Conservation (phyloP, 2,888 invertebrate species). For the Epicampocera succincta region DNA sequence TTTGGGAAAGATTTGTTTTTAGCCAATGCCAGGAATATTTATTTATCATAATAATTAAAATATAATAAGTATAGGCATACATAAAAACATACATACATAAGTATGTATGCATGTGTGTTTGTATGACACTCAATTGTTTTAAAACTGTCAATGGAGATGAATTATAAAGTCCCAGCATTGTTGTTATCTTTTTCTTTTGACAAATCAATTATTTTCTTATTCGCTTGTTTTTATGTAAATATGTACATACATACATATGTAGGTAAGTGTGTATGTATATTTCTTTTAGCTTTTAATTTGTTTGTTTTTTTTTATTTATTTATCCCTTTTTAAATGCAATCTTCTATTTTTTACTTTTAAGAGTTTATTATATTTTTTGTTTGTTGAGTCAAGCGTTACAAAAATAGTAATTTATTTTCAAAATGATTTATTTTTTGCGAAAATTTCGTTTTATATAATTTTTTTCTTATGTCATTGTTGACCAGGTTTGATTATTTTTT, state of each 20-base stretch:
- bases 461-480: constrained; percentile 16
- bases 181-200: too few species aligned
- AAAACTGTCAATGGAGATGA: too few species aligned
- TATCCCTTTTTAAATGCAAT: constrained; percentile 65
- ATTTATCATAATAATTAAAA: background rate
- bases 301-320: constrained; percentile 13
- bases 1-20: constrained; percentile 7
- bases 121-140: too few species aligned
- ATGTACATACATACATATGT: too few species aligned
- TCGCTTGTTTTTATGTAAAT: too few species aligned
- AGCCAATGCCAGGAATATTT: background rate
- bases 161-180: too few species aligned
- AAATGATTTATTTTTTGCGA: constrained; percentile 47
- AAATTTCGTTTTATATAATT: constrained; percentile 21
- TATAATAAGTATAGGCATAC: too few species aligned
- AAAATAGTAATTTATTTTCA: constrained; percentile 67
- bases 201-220: too few species aligned
- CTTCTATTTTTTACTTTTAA: constrained; percentile 47
- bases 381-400: constrained; percentile 63
- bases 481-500: background rate
- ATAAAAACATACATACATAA: too few species aligned
- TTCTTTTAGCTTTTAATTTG: background rate
- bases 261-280: background rate
- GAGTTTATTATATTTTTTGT: constrained; percentile 4
- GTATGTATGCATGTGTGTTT: too few species aligned